Percentiles rank a stretch among this genome's conserved stretches.
phyloP scores from a whole-genome alignment of 2,113 vertebrate genomes.

The Sigmodon hispidus region DNA sequence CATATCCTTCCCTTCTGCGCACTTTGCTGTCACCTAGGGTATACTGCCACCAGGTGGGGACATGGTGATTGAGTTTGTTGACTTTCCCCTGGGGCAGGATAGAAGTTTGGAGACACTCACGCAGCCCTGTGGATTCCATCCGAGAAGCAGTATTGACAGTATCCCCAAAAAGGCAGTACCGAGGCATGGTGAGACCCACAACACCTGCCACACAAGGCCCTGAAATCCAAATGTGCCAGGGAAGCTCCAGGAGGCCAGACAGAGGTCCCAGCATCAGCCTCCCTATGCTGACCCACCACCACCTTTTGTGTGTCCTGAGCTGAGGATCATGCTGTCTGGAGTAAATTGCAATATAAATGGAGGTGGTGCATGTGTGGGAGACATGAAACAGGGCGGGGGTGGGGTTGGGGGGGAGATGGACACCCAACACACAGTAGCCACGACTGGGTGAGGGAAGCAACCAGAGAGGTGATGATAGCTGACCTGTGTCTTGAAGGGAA shows the following conservation, averaged over 20 bases:
- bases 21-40: background rate
- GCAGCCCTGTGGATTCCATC: conserved; percentile 96
- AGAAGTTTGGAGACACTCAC: conserved; percentile 84
- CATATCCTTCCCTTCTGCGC: background rate
- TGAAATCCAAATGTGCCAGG: conserved; percentile 70
- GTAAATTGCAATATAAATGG: background rate
- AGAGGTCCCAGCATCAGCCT: background rate
- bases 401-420: too few species aligned
- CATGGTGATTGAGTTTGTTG: background rate
- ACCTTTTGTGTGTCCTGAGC: background rate
- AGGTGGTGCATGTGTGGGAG: background rate
- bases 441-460: background rate
- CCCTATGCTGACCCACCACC: accelerated
- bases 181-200: conserved; percentile 95
- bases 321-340: background rate
- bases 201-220: conserved; percentile 93
- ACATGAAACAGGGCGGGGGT: too few species aligned
- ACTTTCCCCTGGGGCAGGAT: background rate
- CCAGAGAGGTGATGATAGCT: background rate
- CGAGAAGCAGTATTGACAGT: conserved; percentile 94
- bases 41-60: conserved; percentile 19
- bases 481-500: background rate
- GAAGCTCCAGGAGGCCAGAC: background rate
- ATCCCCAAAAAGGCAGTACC: conserved; percentile 96
- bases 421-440: too few species aligned